phyloP scores from a whole-genome alignment of 2,888 invertebrate genomes.

The Mythimna pallens region DNA sequence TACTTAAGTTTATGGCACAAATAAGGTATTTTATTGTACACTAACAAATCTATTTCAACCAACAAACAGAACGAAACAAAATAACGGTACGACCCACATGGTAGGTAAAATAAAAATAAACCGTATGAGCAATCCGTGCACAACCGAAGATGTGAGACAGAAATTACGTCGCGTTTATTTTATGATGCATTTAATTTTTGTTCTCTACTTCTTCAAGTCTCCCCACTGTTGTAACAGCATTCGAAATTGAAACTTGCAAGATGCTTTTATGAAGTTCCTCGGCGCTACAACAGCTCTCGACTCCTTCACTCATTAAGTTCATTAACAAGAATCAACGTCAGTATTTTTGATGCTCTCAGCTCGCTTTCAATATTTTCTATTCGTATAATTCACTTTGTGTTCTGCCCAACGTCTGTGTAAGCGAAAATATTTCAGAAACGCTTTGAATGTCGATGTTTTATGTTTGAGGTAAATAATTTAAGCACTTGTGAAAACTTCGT shows the following conservation, averaged over 20 bases:
- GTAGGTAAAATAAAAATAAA: constrained; percentile 51
- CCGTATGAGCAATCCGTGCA: constrained; percentile 44
- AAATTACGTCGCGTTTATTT: constrained; percentile 74
- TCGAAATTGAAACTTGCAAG: constrained; percentile 83
- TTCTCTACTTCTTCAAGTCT: constrained; percentile 71
- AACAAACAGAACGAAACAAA: constrained; percentile 36
- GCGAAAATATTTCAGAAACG: constrained; percentile 86
- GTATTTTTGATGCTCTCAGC: constrained; percentile 85
- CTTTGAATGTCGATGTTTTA: constrained; percentile 88
- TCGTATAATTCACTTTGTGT: constrained; percentile 84
- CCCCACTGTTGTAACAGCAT: constrained; percentile 77
- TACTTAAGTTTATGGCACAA: constrained; percentile 14
- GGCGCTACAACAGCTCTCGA: constrained; percentile 79
- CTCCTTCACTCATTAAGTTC: constrained; percentile 88
- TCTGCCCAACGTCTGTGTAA: constrained; percentile 82
- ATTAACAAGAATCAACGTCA: constrained; percentile 86
- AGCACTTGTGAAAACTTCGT: constrained; percentile 88
- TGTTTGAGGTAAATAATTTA: constrained; percentile 89
- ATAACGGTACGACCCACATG: constrained; percentile 57
- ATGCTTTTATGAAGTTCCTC: constrained; percentile 81
- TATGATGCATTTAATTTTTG: constrained; percentile 79
- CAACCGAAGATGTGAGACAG: constrained; percentile 60
- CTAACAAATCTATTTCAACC: constrained; percentile 30
- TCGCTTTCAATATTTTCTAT: constrained; percentile 86
- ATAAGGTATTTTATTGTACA: constrained; percentile 30